Evolutionary conservation across 2,113 vertebrate genomes (phyloP), one percentile per base, ranked within the genome.

Genomic region (Phyllostomus hastatus): DNA sequence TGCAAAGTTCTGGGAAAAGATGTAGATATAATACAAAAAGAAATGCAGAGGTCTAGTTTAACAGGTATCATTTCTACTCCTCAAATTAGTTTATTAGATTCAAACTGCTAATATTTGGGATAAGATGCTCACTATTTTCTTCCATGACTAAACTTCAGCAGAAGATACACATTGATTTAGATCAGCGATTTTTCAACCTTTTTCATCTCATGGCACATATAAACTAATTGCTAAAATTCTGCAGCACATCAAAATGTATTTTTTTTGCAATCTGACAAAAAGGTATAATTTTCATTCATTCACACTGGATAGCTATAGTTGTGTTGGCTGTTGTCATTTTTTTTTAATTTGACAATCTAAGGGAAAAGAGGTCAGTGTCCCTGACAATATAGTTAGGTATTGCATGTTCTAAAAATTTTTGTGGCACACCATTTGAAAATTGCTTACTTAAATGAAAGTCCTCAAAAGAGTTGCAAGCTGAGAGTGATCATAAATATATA

Each of bases 1-100:
- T 90, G 90, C n/a, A 84, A 90, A 90, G 46, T 81, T 93, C n/a
- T 78, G 8, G 24, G 38, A 9, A 76, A 20, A 72, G 31, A 7
- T 87, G 33, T 70, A 76, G 59, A 57, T 81, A 54, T n/a, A 76
- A 80, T 86, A 38, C 90, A 48, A 93, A 91, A 96, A 95, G 10
- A 88, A 92, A 94, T 84, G 10, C 26, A 35, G 35, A 94, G 70
- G 41, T 20, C 6, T 84, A 70, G 28, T 52, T 92, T 96, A 69
- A 91, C 24, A 28, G 7, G 38, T 88, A 8, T 46, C 24, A 48
- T 72, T 94, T 86, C 15, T 80, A 72, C 6, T 88, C 31, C 20
- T 88, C 15, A 79, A 64, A 96, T 76, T 96, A 35, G 17, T 43
- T 61, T 24, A 61, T 50, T 31, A 54, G 69, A 83, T 35, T 94